phyloP scores from a whole-genome alignment of 1,140 invertebrate genomes.

The Apolygus lucorum region DNA sequence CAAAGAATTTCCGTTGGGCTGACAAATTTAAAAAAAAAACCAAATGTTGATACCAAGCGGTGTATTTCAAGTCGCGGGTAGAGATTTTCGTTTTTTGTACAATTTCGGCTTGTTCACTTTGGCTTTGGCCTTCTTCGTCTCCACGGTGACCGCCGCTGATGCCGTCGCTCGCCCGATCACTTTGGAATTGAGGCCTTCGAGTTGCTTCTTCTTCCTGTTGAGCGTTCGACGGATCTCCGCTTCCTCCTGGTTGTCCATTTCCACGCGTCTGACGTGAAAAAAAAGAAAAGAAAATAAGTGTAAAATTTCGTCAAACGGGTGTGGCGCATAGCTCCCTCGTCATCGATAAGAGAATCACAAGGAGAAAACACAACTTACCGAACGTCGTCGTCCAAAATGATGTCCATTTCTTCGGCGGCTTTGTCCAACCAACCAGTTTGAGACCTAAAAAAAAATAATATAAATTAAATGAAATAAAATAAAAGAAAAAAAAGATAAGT shows the following conservation, averaged over 20 bases:
- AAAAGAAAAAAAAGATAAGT: no score
- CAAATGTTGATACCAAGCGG: no score
- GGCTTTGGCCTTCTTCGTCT: not conserved
- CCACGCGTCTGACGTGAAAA: not conserved
- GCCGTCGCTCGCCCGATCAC: not conserved
- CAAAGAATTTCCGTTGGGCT: no score
- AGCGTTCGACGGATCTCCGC: not conserved
- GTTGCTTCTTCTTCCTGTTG: not conserved
- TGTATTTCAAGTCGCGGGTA: no score
- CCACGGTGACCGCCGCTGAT: not conserved
- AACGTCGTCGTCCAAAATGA: constrained; percentile 66
- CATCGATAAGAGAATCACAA: not conserved
- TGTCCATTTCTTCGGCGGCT: constrained; percentile 75
- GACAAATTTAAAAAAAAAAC: no score
- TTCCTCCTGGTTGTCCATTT: not conserved
- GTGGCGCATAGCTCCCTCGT: no score
- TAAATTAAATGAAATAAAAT: no score
- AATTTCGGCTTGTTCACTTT: not conserved
- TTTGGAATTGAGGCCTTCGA: not conserved
- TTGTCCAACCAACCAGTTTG: constrained; percentile 70
- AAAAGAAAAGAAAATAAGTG: not conserved
- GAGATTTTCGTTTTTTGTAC: not conserved
- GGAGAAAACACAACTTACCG: not conserved
- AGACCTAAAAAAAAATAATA: constrained; percentile 43
- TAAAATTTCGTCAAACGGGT: no score